Percentiles rank a stretch among this genome's conserved stretches.
These are phyloP conservation scores for Osmerus eperlanus DNA, from an alignment of 2,113 vertebrate genomes.

Conservation along the genomic window DNA sequence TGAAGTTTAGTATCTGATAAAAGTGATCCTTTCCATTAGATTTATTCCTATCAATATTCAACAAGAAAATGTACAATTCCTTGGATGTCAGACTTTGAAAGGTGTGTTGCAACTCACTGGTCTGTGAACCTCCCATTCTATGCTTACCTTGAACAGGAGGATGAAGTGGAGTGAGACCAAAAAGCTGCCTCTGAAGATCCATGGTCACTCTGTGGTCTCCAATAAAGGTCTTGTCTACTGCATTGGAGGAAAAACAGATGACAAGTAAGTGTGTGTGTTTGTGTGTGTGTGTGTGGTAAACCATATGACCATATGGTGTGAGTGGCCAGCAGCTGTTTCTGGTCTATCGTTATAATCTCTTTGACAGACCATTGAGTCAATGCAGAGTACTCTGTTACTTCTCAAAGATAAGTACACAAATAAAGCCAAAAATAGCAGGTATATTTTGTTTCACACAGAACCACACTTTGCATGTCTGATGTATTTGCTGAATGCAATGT, in stretches of 20 bases:
- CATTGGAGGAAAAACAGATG: slow-evolving; percentile 97
- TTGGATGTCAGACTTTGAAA: too few species aligned
- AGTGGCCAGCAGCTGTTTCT: slow-evolving; percentile 52
- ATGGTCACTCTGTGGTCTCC: slow-evolving; percentile 89
- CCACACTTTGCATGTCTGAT: too few species aligned
- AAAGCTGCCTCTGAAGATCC: slow-evolving; percentile 93
- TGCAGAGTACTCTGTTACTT: neutral
- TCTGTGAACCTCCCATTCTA: neutral
- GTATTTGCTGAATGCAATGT: too few species aligned
- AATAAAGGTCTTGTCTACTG: slow-evolving; percentile 89
- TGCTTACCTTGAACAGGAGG: slow-evolving; percentile 66
- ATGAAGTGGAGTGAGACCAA: slow-evolving; percentile 92
- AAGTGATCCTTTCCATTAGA: too few species aligned
- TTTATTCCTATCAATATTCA: too few species aligned
- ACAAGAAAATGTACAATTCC: too few species aligned
- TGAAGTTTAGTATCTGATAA: too few species aligned
- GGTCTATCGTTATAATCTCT: slow-evolving; percentile 32
- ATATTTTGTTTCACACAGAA: too few species aligned
- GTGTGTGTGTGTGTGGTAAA: slow-evolving; percentile 25
- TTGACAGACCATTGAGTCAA: neutral
- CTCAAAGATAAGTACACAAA: too few species aligned
- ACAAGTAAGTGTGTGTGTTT: slow-evolving; percentile 82
- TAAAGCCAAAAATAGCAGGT: too few species aligned
- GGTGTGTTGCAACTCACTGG: too few species aligned
- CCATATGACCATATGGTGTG: slow-evolving; percentile 12